Evolutionary conservation across 2,888 invertebrate species (phyloP), one percentile per base, ranked within the genome.

Genomic region (Hybos culiciformis): DNA sequence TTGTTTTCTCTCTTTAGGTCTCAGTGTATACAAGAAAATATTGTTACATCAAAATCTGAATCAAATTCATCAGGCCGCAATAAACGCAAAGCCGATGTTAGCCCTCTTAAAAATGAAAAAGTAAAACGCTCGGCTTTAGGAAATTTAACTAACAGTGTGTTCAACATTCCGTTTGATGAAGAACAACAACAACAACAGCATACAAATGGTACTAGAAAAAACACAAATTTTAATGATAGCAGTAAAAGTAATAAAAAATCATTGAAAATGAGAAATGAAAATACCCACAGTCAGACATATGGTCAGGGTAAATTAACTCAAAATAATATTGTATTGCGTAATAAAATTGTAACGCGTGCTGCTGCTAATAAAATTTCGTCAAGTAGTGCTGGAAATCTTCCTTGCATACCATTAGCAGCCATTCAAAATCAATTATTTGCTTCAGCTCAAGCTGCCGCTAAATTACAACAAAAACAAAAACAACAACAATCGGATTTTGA

Each of bases 61-160:
- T 15, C 32, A 7, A 12, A 12, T 12, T 5, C 26, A n/a, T 26
- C 12, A 5, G 12, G 7, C 7, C 56, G 62, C 37, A 72, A 72
- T 40, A 88, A 88, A 62, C 72, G 88, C 57, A 88, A 88, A 73
- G 87, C 87, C 2, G 80, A 80, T 36, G 12, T 19, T 21, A 86
- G 85, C 44, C 86, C 86, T 5, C 58, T 78, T 36, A 85, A 83
- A 64, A 80, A 82, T 59, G 77, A 75, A 51, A 75, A 72, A 40
- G 74, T 78, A 5, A 90, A 87, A 62, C 71, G 91, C 55, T 82
- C 85, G 33, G 91, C 88, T 4, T 77, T 92, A 58, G 85, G 84
- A 47, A 90, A 91, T 62, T 76, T 90, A 51, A 86, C 87, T 40
- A 88, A 87, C 49, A 65, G 66, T 50, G 60, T 59, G 8, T 51